phyloP scores from a whole-genome alignment of 2,113 vertebrate genomes.

The Pygathrix nemaeus region DNA sequence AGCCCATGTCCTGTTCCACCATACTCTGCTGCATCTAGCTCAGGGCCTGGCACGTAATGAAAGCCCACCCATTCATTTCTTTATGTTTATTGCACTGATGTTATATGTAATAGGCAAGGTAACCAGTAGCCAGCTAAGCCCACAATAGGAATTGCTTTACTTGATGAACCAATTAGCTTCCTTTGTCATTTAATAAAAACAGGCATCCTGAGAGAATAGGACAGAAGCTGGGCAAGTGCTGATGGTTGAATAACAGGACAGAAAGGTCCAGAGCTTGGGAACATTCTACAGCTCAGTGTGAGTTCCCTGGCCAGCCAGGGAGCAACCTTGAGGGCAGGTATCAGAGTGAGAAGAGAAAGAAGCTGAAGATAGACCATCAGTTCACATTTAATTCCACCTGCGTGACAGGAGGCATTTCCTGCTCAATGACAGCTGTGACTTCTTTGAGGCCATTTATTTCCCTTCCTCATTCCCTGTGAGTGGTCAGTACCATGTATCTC shows the following conservation, averaged over 20 bases:
- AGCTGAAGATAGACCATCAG: neutral
- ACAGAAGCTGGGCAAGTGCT: neutral
- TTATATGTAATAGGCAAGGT: neutral
- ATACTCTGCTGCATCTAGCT: neutral
- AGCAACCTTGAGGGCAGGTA: neutral
- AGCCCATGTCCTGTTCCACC: neutral
- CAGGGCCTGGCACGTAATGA: neutral
- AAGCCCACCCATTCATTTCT: neutral
- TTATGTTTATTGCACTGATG: neutral
- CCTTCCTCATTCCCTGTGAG: neutral
- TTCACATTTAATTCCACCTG: neutral
- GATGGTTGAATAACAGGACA: neutral
- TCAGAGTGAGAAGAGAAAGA: neutral
- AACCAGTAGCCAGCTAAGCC: neutral
- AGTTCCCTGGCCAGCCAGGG: neutral
- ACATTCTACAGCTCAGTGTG: neutral
- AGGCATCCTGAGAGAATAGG: neutral
- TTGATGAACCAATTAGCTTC: constrained; percentile 41
- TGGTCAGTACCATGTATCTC: neutral
- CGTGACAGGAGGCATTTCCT: neutral
- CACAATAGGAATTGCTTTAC: neutral
- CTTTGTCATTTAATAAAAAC: constrained; percentile 30
- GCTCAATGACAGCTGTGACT: neutral
- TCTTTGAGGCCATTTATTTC: neutral
- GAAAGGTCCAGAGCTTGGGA: neutral